Base-by-base conservation (phyloP, 2,888 invertebrate genomes). In the Anagyrus pseudococci region DNA sequence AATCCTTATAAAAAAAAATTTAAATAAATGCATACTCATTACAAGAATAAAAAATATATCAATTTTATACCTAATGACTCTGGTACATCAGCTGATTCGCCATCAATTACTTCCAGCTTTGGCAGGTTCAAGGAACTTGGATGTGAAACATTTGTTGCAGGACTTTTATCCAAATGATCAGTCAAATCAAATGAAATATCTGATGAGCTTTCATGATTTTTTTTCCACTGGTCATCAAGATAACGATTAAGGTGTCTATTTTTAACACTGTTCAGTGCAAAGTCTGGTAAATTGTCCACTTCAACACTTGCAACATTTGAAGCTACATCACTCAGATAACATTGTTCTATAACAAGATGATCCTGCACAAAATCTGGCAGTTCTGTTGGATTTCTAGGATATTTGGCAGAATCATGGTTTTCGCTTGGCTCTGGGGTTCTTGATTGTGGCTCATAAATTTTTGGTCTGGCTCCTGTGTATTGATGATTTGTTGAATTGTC, bases 301-400 rank as follows among this genome's bases (percentile, higher is more conserved):
- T 72, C 71, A 37, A 65, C 68, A 58, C 23, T 62, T 20, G 26
- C 13, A 26, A 58, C 83, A 81, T 69, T 68, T n/a, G 70, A 68
- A 54, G 49, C 67, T 52, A 72, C 71, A 17, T 73, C 71, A 55
- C 76, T 78, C 72, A 89, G 82, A 78, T 89, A 90, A 67, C 88
- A 88, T 72, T 92, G 90, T 75, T 92, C 92, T 41, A 93, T 89
- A 70, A 93, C 85, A 79, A 93, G 86, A 81, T 94, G 94, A 81
- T 94, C 94, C 78, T 94, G 94, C 55, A 94, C 94, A 82, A 94
- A 94, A 78, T 94, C 94, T 0, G 94, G 94, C 69, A 93, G 78
- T 8, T 89, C 89, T 2, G 89, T 89, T 70, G 89, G 83, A 71
- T 84, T 84, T 59, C 85, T 81, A 0, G 84, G 78, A 64, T 83